phyloP scores from a whole-genome alignment of 2,797 vertebrate species.

The Centroberyx gerrardi region DNA sequence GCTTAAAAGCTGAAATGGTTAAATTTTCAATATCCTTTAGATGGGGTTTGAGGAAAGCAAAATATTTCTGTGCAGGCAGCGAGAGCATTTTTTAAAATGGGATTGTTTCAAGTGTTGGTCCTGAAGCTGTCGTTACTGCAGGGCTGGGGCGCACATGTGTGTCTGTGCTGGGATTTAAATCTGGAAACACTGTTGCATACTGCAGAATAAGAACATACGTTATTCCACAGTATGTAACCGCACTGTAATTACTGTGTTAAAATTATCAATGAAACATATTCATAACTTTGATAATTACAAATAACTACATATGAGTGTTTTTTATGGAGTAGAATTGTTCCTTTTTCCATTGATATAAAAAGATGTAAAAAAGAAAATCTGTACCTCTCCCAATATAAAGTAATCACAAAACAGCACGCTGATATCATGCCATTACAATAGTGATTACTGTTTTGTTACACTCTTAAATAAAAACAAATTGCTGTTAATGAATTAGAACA shows the following conservation, averaged over 20 bases:
- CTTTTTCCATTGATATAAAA: conserved; percentile 16
- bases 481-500: conserved; percentile 36
- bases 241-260: conserved; percentile 26
- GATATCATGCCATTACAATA: neutral
- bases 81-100: conserved; percentile 32
- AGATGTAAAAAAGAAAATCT: neutral
- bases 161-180: conserved; percentile 25
- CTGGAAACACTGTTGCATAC: conserved; percentile 3
- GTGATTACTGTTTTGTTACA: conserved; percentile 17
- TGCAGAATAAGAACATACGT: neutral
- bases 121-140: conserved; percentile 44
- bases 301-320: neutral
- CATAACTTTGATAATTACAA: neutral
- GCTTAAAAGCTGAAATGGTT: conserved; percentile 72
- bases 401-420: neutral
- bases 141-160: conserved; percentile 20
- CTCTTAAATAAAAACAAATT: conserved; percentile 32
- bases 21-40: conserved; percentile 64
- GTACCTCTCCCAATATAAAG: neutral
- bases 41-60: conserved; percentile 55
- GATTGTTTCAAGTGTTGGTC: conserved; percentile 53
- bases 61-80: neutral
- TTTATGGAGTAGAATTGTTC: neutral
- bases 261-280: conserved; percentile 6
- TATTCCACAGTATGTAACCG: conserved; percentile 8